Evolutionary conservation across 2,888 invertebrate genomes (phyloP).

Genomic region (Drosophila percnosoma): DNA sequence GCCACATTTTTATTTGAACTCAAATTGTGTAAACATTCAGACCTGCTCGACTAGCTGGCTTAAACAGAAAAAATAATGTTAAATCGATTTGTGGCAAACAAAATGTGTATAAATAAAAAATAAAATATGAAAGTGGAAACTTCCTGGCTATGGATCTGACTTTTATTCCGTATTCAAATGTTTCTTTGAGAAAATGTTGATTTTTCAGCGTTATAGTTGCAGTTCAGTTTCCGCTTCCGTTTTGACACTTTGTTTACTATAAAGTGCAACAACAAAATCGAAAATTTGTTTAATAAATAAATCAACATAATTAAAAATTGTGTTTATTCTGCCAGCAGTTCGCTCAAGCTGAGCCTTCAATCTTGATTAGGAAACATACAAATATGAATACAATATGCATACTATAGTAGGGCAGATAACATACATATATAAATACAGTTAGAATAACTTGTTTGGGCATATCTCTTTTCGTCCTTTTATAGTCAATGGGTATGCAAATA

Average conservation of each 20-base stretch:
- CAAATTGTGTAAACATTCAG: background rate
- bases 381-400: background rate
- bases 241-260: background rate
- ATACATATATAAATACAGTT: background rate
- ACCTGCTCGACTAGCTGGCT: background rate
- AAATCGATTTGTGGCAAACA: background rate
- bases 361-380: background rate
- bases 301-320: background rate
- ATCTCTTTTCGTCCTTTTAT: background rate
- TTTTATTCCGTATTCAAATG: background rate
- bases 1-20: constrained; percentile 54
- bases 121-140: background rate
- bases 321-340: background rate
- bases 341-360: background rate
- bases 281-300: background rate
- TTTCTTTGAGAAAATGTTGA: background rate
- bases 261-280: background rate
- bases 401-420: background rate
- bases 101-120: background rate
- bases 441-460: background rate
- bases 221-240: background rate
- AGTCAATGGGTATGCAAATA: constrained; percentile 12
- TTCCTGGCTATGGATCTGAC: background rate
- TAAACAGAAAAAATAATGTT: background rate
- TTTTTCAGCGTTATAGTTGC: background rate